These are phyloP conservation scores for Protobothrops flavoviridis DNA, from an alignment of 2,113 vertebrate species.

Conservation along the genomic window DNA sequence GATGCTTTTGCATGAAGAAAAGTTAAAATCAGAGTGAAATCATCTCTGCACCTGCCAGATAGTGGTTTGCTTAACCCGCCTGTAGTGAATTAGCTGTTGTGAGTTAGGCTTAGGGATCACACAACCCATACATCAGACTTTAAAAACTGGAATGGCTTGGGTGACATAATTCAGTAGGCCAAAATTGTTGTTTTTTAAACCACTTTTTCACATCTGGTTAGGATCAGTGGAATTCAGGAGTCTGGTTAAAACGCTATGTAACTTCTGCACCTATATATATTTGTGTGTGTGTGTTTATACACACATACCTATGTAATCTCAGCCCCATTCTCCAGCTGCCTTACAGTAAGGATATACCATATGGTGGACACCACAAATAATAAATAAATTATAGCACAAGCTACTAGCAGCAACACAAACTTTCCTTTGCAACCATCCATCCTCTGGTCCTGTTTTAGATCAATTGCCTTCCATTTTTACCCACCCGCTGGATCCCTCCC, in stretches of 20 bases:
- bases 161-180: background rate
- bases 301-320: background rate
- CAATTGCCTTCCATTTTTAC: background rate
- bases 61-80: background rate
- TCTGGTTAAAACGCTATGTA: background rate
- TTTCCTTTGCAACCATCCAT: background rate
- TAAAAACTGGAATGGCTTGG: background rate
- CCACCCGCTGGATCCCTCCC: background rate
- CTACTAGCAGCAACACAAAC: background rate
- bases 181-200: background rate
- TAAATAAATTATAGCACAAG: background rate
- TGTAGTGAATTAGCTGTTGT: background rate
- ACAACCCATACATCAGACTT: background rate
- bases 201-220: background rate
- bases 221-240: background rate
- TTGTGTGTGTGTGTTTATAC: background rate
- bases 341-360: too few species aligned
- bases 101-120: background rate
- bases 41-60: background rate
- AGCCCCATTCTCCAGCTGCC: background rate
- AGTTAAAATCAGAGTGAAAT: background rate
- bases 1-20: background rate
- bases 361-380: background rate
- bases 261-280: background rate
- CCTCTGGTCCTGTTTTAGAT: background rate